Evolutionary conservation across 37 sponge, comb jelly and placozoan genomes (phyloP), one percentile per base, ranked within the genome.

Genomic region (Bolinopsis microptera): DNA sequence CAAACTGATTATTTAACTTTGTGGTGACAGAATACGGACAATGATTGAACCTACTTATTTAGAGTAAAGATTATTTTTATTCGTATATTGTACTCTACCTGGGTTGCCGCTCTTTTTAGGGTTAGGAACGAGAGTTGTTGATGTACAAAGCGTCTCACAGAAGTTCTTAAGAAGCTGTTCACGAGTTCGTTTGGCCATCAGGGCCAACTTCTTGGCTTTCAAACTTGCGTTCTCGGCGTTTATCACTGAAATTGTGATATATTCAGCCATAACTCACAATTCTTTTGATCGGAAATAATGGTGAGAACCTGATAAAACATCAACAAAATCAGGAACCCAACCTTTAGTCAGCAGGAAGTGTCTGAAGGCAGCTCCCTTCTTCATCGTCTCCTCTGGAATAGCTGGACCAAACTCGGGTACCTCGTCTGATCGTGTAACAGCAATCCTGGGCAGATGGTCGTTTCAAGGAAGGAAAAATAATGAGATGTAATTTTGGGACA

Each of bases 171-270:
- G 95, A 68, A 96, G 96, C 76, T 96, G 95, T 40, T 48, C 90
- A 31, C 98, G 83, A 0, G 98, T 97, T n/a, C 98, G 69, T 21
- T 38, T 83, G 1, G 98, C 96, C 97, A 97, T 96, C 5, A 39
- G 41, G 30, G 94, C 86, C 38, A 97, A 96, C 93, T 96, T 96
- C 23, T 94, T 90, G 74, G 93, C 96, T 21, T 94, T 94, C 34
- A 94, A 94, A 93, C 95, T 95, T 32, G 98, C 98, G 93, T 96
- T 97, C 93, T 97, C 96, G 13, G 96, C 96, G 94, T 97, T 97
- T 83, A 97, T 94, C 75, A 95, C 97, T 97, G 86, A 25, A 92
- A 0, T 0, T 32, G 69, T 24, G 5, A 18, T 35, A 25, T 69
- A 16, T 39, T 32, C 27, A n/a, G 9, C 5, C 70, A 69, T 3